Conservation (phyloP, 2,113 vertebrate species). For the Falcunculus frontatus region DNA sequence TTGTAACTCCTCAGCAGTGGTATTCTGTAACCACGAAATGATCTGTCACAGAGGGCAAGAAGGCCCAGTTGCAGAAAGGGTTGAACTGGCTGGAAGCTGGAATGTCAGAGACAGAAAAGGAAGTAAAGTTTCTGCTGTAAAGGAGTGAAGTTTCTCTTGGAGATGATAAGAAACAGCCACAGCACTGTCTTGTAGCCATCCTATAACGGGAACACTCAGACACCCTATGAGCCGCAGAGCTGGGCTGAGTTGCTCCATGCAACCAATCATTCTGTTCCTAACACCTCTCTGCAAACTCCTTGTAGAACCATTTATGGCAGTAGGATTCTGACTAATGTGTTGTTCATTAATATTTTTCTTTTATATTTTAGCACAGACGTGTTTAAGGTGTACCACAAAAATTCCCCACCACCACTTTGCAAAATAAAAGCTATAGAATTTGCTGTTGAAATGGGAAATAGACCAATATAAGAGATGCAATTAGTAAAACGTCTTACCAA, state of each 20-base stretch:
- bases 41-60: background rate
- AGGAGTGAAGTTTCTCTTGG: background rate
- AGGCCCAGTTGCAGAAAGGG: background rate
- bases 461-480: background rate
- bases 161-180: background rate
- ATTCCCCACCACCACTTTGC: background rate
- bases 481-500: constrained; percentile 69
- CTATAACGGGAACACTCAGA: background rate
- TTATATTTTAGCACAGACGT: background rate
- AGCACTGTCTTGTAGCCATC: background rate
- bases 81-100: background rate
- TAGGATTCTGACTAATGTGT: background rate
- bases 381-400: background rate
- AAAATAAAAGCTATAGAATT: background rate
- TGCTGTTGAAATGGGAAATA: background rate
- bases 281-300: background rate
- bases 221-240: too few relatives aligned
- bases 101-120: background rate
- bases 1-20: background rate
- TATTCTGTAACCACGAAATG: background rate
- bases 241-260: background rate
- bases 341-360: background rate
- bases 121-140: background rate
- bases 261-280: background rate
- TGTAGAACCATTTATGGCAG: background rate